Conservation (phyloP, 2,888 invertebrate species). For the Tachystola acroxantha region DNA sequence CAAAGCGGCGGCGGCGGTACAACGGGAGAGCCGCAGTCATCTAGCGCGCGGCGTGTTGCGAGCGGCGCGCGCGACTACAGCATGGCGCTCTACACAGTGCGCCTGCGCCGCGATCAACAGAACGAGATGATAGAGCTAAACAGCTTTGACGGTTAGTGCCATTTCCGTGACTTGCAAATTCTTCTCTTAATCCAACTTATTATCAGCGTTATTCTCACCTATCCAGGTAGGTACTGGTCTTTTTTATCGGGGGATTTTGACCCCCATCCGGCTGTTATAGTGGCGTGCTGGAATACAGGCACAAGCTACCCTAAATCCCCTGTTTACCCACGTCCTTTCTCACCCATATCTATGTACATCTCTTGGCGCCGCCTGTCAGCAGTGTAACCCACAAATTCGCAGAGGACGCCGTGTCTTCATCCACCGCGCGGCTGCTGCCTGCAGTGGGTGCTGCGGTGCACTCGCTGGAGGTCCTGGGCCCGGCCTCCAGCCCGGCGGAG, state of each 20-base stretch:
- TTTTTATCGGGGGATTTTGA: no score
- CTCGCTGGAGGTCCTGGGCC: slow-evolving; percentile 45
- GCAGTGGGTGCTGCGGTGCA: slow-evolving; percentile 14
- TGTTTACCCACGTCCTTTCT: no score
- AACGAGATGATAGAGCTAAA: slow-evolving; percentile 45
- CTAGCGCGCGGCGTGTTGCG: slow-evolving; percentile 12
- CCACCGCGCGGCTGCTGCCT: slow-evolving; percentile 37
- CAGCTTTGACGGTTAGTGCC: slow-evolving; percentile 37
- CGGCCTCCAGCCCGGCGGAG: slow-evolving; percentile 37
- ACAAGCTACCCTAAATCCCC: no score
- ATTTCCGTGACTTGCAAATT: no score
- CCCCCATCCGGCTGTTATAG: no score
- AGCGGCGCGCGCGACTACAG: slow-evolving; percentile 27
- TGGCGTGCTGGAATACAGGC: no score
- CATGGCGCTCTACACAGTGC: slow-evolving; percentile 41
- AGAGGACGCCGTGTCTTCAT: slow-evolving; percentile 51
- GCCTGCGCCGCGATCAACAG: slow-evolving; percentile 30
- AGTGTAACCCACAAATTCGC: no score
- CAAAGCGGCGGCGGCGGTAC: not conserved
- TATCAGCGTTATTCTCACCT: no score
- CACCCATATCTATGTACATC: no score
- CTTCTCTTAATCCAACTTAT: no score
- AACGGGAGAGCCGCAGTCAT: not conserved
- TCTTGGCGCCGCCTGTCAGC: no score
- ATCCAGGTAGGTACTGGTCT: no score